These are phyloP conservation scores for Sphaerolaimus hirsutus DNA, from an alignment of 2,888 invertebrate genomes.

Conservation along the genomic window DNA sequence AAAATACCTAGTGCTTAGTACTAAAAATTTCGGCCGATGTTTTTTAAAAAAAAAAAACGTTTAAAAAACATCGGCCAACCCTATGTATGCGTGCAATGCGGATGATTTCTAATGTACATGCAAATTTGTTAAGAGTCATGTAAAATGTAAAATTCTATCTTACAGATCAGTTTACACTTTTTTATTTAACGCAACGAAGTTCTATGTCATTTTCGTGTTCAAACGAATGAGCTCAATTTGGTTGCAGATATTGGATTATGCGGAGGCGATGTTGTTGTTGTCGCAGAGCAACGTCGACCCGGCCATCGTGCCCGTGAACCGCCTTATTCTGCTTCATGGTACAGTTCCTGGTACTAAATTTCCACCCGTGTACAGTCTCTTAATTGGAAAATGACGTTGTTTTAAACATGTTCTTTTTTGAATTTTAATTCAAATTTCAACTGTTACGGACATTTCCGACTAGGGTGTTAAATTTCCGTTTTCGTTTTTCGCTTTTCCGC, in stretches of 20 bases:
- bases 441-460: neutral
- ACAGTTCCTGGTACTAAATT: constrained; percentile 7
- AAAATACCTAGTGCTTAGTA: no score
- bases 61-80: no score
- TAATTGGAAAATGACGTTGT: no score
- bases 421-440: neutral
- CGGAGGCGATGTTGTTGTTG: constrained; percentile 57
- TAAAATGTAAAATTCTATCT: no score
- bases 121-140: no score
- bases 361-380: no score
- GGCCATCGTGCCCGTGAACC: constrained; percentile 63
- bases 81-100: neutral
- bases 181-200: no score
- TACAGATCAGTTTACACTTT: no score
- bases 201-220: constrained; percentile 3
- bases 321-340: constrained; percentile 56
- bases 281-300: constrained; percentile 53
- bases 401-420: neutral
- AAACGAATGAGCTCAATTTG: constrained; percentile 7
- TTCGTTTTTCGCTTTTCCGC: no score
- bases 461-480: neutral
- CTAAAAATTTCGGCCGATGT: no score
- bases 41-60: no score
- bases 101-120: no score
- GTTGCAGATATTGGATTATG: constrained; percentile 49